Conservation (phyloP, 2,113 vertebrate species). For the Megaptera novaeangliae region DNA sequence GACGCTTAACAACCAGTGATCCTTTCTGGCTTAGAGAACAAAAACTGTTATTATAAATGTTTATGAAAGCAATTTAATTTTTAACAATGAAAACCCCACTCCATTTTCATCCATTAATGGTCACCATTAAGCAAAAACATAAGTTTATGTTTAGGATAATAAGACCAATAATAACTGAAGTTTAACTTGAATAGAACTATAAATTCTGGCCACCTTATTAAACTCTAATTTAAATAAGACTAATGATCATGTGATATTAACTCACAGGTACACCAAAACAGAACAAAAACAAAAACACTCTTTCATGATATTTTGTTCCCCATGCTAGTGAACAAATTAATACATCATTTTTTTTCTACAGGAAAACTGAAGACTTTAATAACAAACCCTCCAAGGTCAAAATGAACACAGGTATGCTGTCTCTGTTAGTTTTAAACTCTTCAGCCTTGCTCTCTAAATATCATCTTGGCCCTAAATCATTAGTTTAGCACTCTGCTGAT, state of each 20-base stretch:
- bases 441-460: constrained; percentile 32
- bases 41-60: not conserved
- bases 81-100: not conserved
- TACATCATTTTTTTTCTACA: constrained; percentile 75
- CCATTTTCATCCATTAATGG: not conserved
- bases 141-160: not conserved
- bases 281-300: not conserved
- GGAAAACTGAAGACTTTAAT: constrained; percentile 84
- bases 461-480: constrained; percentile 8
- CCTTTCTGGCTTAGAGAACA: not conserved
- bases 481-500: not conserved
- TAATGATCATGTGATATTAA: constrained; percentile 52
- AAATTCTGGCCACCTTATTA: constrained; percentile 63
- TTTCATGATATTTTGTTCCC: constrained; percentile 64
- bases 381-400: constrained; percentile 79
- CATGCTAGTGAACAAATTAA: constrained; percentile 73
- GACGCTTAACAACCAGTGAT: not conserved
- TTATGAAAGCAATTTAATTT: constrained; percentile 11
- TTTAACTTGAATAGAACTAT: constrained; percentile 12
- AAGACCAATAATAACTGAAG: not conserved
- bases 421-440: constrained; percentile 55
- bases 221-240: constrained; percentile 68
- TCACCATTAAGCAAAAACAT: not conserved
- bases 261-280: constrained; percentile 32
- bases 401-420: constrained; percentile 87